Base-by-base conservation (phyloP, 2,888 invertebrate genomes). In the Acronicta aceris region DNA sequence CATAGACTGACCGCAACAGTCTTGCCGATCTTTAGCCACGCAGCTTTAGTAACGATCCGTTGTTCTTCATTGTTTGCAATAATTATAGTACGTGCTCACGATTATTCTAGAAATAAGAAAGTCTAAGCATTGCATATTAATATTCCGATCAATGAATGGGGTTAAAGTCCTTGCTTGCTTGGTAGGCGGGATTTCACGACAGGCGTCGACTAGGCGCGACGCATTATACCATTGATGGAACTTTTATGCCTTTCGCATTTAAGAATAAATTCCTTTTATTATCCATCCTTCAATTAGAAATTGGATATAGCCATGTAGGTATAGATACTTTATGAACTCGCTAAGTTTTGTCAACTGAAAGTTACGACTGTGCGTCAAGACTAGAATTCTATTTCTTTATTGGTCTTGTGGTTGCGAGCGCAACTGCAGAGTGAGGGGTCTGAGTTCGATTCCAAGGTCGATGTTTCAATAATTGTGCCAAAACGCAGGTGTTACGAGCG, bases 191-290 rank as follows among this genome's bases (percentile, higher is more conserved):
- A 13, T 42, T 54, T 17, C 50, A 16, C 65, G 66, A 56, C 52
- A 57, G 75, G 75, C 75, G 75, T 43, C 75, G 30, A 43, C n/a
- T 7, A 49, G 75, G 46, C 76, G 77, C 64, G 76, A 61, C 69
- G 46, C 30, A 50, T 47, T 57, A 46, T 21, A 27, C 15, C 48
- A 48, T 66, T 65, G 59, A 76, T 56, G 45, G 51, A 30, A 50
- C 30, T 48, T 64, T 66, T 65, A 59, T 59, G 36, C 50, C 21
- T 41, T 16, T n/a, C n/a, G n/a, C 38, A n/a, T 36, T 42, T 55
- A 50, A 60, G 59, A 62, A 15, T 16, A 5, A 27, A 49, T 40
- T 15, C 36, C 17, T 54, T 60, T 56, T 45, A 21, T 2, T 42
- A 33, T 51, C 25, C 21, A 21, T 55, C 27, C 10, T 38, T 21